Percentiles rank a stretch among this genome's conserved stretches.
These are phyloP conservation scores for Philopotamus ludificatus DNA, from an alignment of 1,140 invertebrate species.

Conservation along the genomic window DNA sequence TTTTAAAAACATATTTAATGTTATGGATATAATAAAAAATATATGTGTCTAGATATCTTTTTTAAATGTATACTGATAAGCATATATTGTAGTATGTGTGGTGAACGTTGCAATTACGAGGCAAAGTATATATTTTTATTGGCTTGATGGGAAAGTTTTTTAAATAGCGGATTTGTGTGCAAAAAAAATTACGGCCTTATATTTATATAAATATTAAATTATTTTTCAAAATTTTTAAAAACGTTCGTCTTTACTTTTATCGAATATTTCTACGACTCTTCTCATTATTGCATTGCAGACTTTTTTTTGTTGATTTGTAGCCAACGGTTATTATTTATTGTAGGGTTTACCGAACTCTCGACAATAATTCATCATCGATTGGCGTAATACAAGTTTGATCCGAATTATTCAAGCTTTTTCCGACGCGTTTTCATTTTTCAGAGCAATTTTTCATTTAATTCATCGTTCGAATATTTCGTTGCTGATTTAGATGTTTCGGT, in stretches of 20 bases:
- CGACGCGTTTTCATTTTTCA: neutral
- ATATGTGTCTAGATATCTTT: slow-evolving; percentile 42
- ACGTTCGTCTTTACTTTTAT: no score
- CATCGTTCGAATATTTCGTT: neutral
- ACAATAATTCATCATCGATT: slow-evolving; percentile 12
- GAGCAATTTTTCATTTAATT: neutral
- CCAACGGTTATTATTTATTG: slow-evolving; percentile 7
- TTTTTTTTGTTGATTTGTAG: neutral
- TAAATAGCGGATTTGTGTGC: slow-evolving; percentile 36
- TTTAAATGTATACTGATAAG: slow-evolving; percentile 41
- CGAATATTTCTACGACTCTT: no score
- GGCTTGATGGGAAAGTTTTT: slow-evolving; percentile 34
- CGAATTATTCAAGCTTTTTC: neutral
- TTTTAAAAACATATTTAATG: neutral
- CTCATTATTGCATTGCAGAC: neutral
- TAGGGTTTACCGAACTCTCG: slow-evolving; percentile 36
- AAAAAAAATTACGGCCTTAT: slow-evolving; percentile 41
- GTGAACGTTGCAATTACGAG: slow-evolving; percentile 24
- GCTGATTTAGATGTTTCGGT: neutral
- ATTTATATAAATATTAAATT: slow-evolving; percentile 8
- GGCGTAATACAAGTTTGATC: no score
- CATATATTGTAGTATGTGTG: slow-evolving; percentile 31
- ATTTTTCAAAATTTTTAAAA: no score
- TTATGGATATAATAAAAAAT: slow-evolving; percentile 24
- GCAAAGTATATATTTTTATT: slow-evolving; percentile 40